Evolutionary conservation across 2,888 invertebrate species (phyloP).

Genomic region (Chymomyza caudatula): DNA sequence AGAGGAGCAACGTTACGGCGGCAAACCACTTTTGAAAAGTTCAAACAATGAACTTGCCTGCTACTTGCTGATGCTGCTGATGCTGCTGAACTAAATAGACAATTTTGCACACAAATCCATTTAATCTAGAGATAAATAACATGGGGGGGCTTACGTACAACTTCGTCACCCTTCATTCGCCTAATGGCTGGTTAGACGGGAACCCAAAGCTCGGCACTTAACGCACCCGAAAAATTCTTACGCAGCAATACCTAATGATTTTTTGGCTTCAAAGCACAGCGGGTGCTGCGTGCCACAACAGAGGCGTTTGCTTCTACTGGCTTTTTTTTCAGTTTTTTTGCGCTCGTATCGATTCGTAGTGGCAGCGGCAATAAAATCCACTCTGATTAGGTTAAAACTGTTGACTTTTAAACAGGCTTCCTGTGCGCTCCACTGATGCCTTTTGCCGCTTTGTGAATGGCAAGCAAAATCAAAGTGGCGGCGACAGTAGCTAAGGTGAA

Average conservation of each 20-base stretch:
- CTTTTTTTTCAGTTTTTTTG: background rate
- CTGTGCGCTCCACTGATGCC: constrained; percentile 20
- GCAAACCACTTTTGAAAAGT: constrained; percentile 39
- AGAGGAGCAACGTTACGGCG: background rate
- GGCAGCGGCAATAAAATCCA: constrained; percentile 68
- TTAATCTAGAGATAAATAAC: constrained; percentile 74
- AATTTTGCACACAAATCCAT: constrained; percentile 73
- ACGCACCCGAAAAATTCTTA: constrained; percentile 66
- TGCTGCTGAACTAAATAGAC: constrained; percentile 58
- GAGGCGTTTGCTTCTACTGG: background rate
- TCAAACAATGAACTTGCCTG: constrained; percentile 56
- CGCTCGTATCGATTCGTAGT: constrained; percentile 48
- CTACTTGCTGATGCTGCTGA: constrained; percentile 6
- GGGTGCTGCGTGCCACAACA: background rate
- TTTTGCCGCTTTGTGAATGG: background rate
- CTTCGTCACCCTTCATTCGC: constrained; percentile 17
- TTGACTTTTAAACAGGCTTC: constrained; percentile 69
- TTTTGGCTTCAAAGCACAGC: constrained; percentile 26
- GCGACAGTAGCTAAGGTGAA: background rate
- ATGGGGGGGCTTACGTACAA: constrained; percentile 42
- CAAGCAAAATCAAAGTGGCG: background rate
- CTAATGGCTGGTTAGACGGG: constrained; percentile 8
- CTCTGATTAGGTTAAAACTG: constrained; percentile 74
- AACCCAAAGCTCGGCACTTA: constrained; percentile 53
- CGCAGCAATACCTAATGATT: constrained; percentile 61